Conservation (phyloP, 2,888 invertebrate genomes). For the Cheilosia scutellata region DNA sequence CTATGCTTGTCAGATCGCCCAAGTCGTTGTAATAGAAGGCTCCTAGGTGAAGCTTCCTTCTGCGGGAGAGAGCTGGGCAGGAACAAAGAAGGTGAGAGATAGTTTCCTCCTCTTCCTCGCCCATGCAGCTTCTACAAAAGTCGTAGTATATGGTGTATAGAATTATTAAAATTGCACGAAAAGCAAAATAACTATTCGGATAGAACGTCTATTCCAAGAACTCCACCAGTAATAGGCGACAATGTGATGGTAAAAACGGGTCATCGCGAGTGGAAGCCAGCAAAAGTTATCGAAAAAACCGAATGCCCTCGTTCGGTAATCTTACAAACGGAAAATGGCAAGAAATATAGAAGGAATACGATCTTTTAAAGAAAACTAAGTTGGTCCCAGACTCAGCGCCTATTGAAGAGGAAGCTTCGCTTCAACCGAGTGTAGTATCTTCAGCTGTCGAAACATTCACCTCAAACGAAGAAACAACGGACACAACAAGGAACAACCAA, state of each 20-base stretch:
- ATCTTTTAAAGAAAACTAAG: conserved; percentile 1
- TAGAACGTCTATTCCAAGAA: not conserved
- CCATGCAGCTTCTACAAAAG: too few relatives aligned
- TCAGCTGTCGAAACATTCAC: too few relatives aligned
- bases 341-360: not conserved
- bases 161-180: not conserved
- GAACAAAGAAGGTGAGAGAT: too few relatives aligned
- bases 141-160: not conserved
- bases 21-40: too few relatives aligned
- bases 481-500: too few relatives aligned
- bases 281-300: not conserved
- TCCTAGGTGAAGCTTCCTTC: too few relatives aligned
- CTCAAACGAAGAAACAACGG: too few relatives aligned
- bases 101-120: too few relatives aligned
- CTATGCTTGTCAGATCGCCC: too few relatives aligned
- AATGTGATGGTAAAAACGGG: conserved; percentile 4
- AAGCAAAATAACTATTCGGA: not conserved
- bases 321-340: not conserved
- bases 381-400: not conserved
- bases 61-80: too few relatives aligned
- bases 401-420: too few relatives aligned
- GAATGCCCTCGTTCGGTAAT: not conserved
- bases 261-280: not conserved
- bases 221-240: not conserved
- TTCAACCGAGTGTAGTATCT: too few relatives aligned